A percentile compares a stretch with the other conserved stretches of the same genome.
These are phyloP conservation scores for Phataginus tetradactyla DNA, from an alignment of 2,797 vertebrate species.

Conservation along the genomic window DNA sequence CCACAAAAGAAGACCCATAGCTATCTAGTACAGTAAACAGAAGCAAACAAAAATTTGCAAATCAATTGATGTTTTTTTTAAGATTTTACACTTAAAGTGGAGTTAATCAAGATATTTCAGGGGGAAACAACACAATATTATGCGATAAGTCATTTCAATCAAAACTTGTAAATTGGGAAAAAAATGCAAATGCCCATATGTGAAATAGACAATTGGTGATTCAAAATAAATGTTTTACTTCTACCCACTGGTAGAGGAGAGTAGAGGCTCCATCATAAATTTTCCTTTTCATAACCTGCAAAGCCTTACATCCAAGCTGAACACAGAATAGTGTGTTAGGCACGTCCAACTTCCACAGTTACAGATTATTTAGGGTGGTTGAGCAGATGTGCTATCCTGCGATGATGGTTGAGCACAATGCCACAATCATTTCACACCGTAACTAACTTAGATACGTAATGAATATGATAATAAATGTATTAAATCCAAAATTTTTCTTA, in stretches of 20 bases:
- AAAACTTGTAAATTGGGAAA: background rate
- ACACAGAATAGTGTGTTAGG: background rate
- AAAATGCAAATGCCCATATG: background rate
- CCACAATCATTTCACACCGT: background rate
- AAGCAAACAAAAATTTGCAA: constrained; percentile 5
- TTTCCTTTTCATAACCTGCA: constrained; percentile 42
- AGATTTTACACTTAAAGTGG: constrained; percentile 54
- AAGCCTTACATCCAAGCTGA: background rate
- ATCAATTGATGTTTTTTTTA: background rate
- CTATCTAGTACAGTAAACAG: background rate
- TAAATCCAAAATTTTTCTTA: background rate
- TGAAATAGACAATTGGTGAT: background rate
- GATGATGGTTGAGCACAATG: background rate
- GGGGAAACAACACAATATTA: background rate
- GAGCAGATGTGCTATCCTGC: background rate
- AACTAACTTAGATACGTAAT: background rate
- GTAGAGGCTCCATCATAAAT: background rate
- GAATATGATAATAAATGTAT: background rate
- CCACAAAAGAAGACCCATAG: background rate
- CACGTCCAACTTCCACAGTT: background rate
- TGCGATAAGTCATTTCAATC: constrained; percentile 46
- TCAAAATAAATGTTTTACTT: constrained; percentile 57
- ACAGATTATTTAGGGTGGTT: background rate
- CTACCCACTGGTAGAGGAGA: background rate
- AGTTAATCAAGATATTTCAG: constrained; percentile 59